Evolutionary conservation across 2,888 invertebrate genomes (phyloP).

Genomic region (Chouioia cunea): DNA sequence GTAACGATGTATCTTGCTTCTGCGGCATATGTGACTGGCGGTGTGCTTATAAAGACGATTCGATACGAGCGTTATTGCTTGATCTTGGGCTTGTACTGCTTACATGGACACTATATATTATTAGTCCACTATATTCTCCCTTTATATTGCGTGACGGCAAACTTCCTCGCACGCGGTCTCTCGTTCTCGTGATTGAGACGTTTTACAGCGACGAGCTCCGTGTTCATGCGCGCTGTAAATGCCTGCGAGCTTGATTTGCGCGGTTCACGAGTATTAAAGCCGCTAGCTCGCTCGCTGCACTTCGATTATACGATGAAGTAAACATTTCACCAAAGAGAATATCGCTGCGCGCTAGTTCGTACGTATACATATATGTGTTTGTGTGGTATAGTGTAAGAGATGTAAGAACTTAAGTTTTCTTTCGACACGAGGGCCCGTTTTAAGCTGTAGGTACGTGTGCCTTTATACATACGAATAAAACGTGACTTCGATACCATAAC

Average conservation of each 20-base stretch:
- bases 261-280: slow-evolving; percentile 45
- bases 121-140: slow-evolving; percentile 55
- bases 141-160: slow-evolving; percentile 47
- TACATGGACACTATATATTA: slow-evolving; percentile 67
- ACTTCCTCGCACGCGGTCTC: slow-evolving; percentile 37
- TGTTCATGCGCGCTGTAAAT: slow-evolving; percentile 38
- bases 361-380: slow-evolving; percentile 1
- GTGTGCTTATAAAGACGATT: slow-evolving; percentile 51
- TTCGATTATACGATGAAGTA: slow-evolving; percentile 44
- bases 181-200: slow-evolving; percentile 54
- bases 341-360: no score
- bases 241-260: slow-evolving; percentile 45
- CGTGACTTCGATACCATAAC: slow-evolving; percentile 38
- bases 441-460: slow-evolving; percentile 19
- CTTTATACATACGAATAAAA: slow-evolving; percentile 41
- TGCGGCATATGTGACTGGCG: slow-evolving; percentile 61
- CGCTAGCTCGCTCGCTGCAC: slow-evolving; percentile 1
- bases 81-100: slow-evolving; percentile 57
- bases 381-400: no score
- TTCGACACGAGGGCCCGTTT: background rate
- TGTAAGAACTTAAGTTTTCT: background rate
- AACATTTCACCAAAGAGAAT: slow-evolving; percentile 44
- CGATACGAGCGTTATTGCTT: slow-evolving; percentile 17
- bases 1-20: slow-evolving; percentile 68
- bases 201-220: slow-evolving; percentile 36